Conservation (phyloP, 2,797 vertebrate species). For the Notamacropus eugenii region DNA sequence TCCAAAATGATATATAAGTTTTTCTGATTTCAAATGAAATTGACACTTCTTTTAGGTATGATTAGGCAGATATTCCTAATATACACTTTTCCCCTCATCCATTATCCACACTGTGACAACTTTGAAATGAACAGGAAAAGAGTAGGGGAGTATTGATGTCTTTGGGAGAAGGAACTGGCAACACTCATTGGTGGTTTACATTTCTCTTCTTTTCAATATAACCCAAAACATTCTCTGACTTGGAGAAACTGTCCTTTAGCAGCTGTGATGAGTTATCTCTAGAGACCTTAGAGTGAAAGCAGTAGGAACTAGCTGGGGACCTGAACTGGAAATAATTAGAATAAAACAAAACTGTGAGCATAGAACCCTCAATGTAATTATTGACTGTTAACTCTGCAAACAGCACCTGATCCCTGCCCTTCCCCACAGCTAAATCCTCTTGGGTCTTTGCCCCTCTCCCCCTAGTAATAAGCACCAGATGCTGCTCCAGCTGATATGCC, state of each 20-base stretch:
- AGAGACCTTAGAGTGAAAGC: slow-evolving; percentile 45
- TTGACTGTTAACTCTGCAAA: slow-evolving; percentile 59
- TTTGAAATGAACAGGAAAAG: slow-evolving; percentile 6
- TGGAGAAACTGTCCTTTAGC: slow-evolving; percentile 41
- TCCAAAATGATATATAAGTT: neutral
- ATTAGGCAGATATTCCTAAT: neutral
- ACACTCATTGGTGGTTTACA: neutral
- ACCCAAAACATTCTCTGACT: neutral
- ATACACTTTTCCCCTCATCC: neutral
- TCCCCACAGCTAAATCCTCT: slow-evolving; percentile 4
- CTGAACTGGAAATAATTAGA: slow-evolving; percentile 71
- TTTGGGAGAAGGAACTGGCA: neutral
- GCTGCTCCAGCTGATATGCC: neutral
- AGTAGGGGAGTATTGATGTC: neutral
- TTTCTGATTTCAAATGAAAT: neutral
- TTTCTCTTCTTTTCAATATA: neutral
- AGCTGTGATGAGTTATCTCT: slow-evolving; percentile 58
- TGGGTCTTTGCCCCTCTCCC: neutral
- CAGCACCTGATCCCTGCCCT: slow-evolving; percentile 49
- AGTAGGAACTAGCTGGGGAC: slow-evolving; percentile 13
- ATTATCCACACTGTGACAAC: neutral
- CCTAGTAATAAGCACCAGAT: slow-evolving; percentile 5
- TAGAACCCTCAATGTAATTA: slow-evolving; percentile 61
- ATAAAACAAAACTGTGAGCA: slow-evolving; percentile 54
- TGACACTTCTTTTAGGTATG: neutral